These are phyloP conservation scores for Seriola aureovittata DNA, from an alignment of 2,113 vertebrate species.

Conservation along the genomic window DNA sequence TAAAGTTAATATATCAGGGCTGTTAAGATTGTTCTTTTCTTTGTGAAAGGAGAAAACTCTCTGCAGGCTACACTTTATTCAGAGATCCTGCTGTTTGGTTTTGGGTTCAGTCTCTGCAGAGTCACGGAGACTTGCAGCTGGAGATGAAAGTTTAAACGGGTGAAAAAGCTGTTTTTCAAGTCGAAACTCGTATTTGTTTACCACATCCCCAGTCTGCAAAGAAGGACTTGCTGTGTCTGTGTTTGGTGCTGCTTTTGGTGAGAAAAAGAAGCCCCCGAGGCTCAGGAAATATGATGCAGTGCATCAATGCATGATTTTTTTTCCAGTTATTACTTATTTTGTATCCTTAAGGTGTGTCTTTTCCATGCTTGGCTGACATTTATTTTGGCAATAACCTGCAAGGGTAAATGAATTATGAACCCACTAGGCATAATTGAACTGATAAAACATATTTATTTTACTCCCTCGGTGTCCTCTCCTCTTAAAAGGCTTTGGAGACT, in stretches of 20 bases:
- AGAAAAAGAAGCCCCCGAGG: slow-evolving; percentile 41
- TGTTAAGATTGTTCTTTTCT: slow-evolving; percentile 30
- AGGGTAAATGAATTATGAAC: slow-evolving; percentile 75
- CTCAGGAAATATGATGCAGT: slow-evolving; percentile 62
- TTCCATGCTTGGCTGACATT: slow-evolving; percentile 78
- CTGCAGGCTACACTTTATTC: slow-evolving; percentile 8
- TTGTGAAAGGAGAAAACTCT: slow-evolving; percentile 46
- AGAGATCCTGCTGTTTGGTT: slow-evolving; percentile 4
- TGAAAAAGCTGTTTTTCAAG: slow-evolving; percentile 28
- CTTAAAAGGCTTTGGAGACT: slow-evolving; percentile 60
- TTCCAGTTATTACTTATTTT: slow-evolving; percentile 59
- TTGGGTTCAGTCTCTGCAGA: slow-evolving; percentile 44
- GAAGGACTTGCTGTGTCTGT: slow-evolving; percentile 8
- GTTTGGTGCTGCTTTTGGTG: slow-evolving; percentile 32
- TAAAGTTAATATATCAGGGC: slow-evolving; percentile 53
- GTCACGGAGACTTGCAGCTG: slow-evolving; percentile 32
- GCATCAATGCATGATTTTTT: slow-evolving; percentile 55
- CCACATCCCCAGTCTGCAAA: slow-evolving; percentile 54
- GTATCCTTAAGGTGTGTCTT: slow-evolving; percentile 68
- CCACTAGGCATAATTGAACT: slow-evolving; percentile 71
- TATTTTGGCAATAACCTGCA: slow-evolving; percentile 76
- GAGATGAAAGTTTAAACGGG: slow-evolving; percentile 53
- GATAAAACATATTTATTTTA: slow-evolving; percentile 66
- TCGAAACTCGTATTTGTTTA: slow-evolving; percentile 53
- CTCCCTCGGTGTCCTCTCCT: slow-evolving; percentile 46